Conservation (phyloP, 2,888 invertebrate genomes). For the Oasisia sp. region DNA sequence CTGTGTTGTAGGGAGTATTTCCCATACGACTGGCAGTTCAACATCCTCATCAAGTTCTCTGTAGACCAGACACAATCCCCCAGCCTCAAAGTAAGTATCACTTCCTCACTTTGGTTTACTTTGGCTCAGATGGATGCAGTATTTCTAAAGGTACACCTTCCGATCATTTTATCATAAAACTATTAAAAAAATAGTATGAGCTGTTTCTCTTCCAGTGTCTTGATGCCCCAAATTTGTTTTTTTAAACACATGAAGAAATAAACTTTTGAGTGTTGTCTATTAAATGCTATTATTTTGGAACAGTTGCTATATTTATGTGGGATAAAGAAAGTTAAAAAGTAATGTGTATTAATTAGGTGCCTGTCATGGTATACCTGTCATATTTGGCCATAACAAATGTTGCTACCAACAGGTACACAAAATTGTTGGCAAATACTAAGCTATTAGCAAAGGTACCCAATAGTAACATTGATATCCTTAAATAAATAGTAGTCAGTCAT, state of each 20-base stretch:
- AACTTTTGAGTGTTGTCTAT: not conserved
- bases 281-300: not conserved
- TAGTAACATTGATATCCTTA: not conserved
- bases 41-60: constrained; percentile 77
- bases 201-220: not conserved
- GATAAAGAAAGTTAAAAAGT: not conserved
- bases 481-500: not conserved
- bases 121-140: not conserved
- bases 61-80: constrained; percentile 94
- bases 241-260: not conserved
- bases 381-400: not conserved
- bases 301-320: not conserved
- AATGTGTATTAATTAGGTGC: not conserved
- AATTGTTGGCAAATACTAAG: not conserved
- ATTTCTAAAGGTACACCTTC: not conserved
- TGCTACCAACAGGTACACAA: not conserved
- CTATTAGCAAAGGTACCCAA: not conserved
- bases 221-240: not conserved
- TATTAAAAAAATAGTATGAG: not conserved
- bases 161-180: not conserved
- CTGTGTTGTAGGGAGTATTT: not conserved
- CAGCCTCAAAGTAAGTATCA: constrained; percentile 69
- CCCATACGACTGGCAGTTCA: constrained; percentile 66
- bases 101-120: not conserved
- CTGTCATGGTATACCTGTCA: not conserved